These are phyloP conservation scores for Torymus auratus DNA, from an alignment of 2,888 invertebrate genomes.

Conservation along the genomic window DNA sequence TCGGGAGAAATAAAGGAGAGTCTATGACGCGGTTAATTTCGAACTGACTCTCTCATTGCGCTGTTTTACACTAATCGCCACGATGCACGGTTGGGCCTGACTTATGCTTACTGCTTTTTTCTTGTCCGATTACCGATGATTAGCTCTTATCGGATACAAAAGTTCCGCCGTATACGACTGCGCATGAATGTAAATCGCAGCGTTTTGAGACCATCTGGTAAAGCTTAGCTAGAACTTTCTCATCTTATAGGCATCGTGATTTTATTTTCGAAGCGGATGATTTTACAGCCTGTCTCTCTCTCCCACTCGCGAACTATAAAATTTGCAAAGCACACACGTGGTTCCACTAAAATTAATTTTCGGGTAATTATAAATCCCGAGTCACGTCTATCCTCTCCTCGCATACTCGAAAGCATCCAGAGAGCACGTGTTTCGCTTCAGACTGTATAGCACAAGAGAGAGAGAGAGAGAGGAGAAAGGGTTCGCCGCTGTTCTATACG, in stretches of 20 bases:
- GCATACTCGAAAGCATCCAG: no score
- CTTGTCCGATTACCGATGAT: slow-evolving; percentile 6
- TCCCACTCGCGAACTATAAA: no score
- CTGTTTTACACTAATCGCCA: neutral
- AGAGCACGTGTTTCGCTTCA: neutral
- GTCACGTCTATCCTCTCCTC: no score
- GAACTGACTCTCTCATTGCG: no score
- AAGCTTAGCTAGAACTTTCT: no score
- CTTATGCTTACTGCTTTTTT: slow-evolving; percentile 10
- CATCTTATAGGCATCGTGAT: no score
- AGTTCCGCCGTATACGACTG: slow-evolving; percentile 27
- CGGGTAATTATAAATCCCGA: slow-evolving; percentile 14
- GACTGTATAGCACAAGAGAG: no score
- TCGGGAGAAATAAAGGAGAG: no score
- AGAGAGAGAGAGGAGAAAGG: slow-evolving; percentile 14
- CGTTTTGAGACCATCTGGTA: neutral
- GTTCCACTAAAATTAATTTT: slow-evolving; percentile 7
- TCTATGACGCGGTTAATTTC: no score
- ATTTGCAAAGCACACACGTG: neutral
- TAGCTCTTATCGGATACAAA: slow-evolving; percentile 36
- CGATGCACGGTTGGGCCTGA: no score
- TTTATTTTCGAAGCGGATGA: no score
- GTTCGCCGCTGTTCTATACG: slow-evolving; percentile 46
- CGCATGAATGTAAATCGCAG: slow-evolving; percentile 54
- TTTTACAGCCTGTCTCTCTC: no score